Conservation (phyloP, 2,888 invertebrate genomes). For the Lagria hirta region DNA sequence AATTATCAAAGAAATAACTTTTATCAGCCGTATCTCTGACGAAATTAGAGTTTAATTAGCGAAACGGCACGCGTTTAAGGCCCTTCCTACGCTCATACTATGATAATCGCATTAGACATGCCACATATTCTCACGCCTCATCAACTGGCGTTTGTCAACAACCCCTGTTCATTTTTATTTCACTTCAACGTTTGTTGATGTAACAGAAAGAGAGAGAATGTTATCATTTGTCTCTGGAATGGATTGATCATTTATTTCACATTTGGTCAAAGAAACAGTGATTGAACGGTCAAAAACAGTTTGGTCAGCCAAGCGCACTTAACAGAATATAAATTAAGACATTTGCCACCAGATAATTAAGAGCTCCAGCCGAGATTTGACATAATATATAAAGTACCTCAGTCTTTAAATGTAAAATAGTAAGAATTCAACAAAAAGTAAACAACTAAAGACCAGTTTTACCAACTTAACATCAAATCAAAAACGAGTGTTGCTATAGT, state of each 20-base stretch:
- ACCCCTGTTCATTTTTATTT: constrained; percentile 6
- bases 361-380: too few species aligned
- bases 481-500: too few species aligned
- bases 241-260: constrained; percentile 33
- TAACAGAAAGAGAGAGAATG: constrained; percentile 3
- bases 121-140: constrained; percentile 53
- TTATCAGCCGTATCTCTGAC: constrained; percentile 34
- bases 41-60: constrained; percentile 49
- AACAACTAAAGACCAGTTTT: too few species aligned
- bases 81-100: constrained; percentile 42
- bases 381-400: too few species aligned
- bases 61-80: constrained; percentile 43
- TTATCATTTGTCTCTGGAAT: constrained; percentile 12
- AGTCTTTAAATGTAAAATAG: too few species aligned
- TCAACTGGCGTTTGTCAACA: constrained; percentile 34
- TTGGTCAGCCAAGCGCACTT: constrained; percentile 40
- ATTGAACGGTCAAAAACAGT: constrained; percentile 44
- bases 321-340: constrained; percentile 49
- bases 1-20: constrained; percentile 21
- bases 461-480: too few species aligned
- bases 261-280: constrained; percentile 38
- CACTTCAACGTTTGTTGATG: constrained; percentile 1
- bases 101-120: constrained; percentile 51
- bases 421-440: too few species aligned
- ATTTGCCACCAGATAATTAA: too few species aligned